Percentiles rank a stretch among this genome's conserved stretches.
Conservation (phyloP, 2,113 vertebrate species). For the Marmota flaviventris region DNA sequence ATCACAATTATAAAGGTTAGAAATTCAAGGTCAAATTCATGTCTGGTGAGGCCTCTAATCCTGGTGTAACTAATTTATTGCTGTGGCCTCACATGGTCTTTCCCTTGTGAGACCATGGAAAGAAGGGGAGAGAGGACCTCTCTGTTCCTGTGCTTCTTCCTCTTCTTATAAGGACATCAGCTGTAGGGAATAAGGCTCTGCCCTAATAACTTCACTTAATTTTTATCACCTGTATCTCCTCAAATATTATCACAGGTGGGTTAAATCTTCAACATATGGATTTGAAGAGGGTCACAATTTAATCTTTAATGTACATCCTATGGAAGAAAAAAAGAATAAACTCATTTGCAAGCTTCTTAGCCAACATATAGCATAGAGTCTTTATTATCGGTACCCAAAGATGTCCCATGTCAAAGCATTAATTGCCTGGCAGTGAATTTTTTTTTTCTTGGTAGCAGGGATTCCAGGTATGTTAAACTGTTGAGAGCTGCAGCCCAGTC, state of each 20-base stretch:
- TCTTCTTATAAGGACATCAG: background rate
- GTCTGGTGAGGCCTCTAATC: background rate
- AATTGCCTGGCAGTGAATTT: background rate
- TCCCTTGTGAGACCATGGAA: background rate
- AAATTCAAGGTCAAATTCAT: background rate
- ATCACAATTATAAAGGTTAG: background rate
- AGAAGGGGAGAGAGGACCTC: too few species aligned
- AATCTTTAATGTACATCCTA: background rate
- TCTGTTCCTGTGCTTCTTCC: background rate
- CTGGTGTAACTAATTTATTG: background rate
- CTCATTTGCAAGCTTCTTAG: background rate
- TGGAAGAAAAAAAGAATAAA: background rate
- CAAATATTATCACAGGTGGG: background rate
- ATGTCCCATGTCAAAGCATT: background rate
- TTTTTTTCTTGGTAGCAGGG: too few species aligned
- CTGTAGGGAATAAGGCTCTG: too few species aligned
- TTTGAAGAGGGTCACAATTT: background rate
- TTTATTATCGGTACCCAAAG: background rate
- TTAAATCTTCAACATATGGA: too few species aligned
- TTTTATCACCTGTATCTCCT: background rate
- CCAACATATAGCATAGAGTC: background rate
- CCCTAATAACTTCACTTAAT: background rate
- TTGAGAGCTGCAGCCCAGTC: too few species aligned
- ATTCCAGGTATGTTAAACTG: too few species aligned
- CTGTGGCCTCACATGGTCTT: background rate